These are phyloP conservation scores for Melipona bicolor DNA, from an alignment of 2,888 invertebrate species.

Conservation along the genomic window DNA sequence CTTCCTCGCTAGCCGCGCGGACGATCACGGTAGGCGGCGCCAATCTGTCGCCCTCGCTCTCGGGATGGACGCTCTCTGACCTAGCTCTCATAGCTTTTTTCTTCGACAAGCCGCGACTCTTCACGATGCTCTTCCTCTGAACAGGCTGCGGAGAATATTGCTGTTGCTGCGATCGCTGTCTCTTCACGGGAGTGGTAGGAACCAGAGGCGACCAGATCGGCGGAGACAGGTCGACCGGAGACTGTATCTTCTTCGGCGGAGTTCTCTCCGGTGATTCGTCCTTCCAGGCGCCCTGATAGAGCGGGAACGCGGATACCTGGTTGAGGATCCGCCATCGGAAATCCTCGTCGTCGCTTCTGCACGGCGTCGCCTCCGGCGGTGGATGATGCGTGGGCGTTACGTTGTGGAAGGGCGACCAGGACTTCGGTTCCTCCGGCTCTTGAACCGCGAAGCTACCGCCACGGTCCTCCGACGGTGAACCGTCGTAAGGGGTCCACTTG, in stretches of 20 bases:
- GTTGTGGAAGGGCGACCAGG: conserved; percentile 76
- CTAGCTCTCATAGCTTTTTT: conserved; percentile 73
- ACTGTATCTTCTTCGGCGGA: conserved; percentile 68
- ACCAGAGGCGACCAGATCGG: conserved; percentile 79
- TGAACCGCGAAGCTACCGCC: conserved; percentile 62
- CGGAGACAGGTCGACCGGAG: conserved; percentile 72
- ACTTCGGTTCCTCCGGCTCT: conserved; percentile 68
- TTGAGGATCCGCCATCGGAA: conserved; percentile 80
- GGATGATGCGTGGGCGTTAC: conserved; percentile 81
- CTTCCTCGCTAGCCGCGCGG: conserved; percentile 79
- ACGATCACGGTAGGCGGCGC: conserved; percentile 69
- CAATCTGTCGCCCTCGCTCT: conserved; percentile 65
- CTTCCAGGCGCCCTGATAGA: conserved; percentile 82
- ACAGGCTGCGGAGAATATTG: conserved; percentile 65
- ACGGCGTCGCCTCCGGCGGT: conserved; percentile 75
- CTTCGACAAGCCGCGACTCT: conserved; percentile 69
- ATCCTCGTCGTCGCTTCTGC: conserved; percentile 75
- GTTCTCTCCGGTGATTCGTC: conserved; percentile 80
- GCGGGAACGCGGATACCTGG: conserved; percentile 80
- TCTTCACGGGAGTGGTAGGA: conserved; percentile 60
- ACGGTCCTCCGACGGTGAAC: conserved; percentile 66
- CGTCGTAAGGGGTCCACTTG: conserved; percentile 80
- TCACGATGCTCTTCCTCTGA: conserved; percentile 68
- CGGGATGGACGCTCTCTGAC: conserved; percentile 70
- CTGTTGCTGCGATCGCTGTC: conserved; percentile 52